Evolutionary conservation across 2,797 vertebrate genomes (phyloP), one percentile per base, ranked within the genome.

Genomic region (Capromys pilorides): DNA sequence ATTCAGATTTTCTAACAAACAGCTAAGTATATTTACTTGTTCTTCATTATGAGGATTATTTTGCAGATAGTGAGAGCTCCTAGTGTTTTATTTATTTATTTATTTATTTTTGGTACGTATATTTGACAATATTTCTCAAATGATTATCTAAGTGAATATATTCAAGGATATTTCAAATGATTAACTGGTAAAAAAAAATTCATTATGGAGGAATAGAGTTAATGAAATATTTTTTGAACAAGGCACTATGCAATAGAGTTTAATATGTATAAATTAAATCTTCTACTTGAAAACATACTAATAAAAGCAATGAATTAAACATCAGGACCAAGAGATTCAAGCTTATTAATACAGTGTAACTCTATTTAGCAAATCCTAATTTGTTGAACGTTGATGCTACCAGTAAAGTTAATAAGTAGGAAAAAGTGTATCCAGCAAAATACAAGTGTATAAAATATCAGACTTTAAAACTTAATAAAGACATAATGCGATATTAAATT

Each of bases 211-310:
- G 96, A 98, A 98, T 97, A 98, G 0, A 54, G 71, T 97, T 98
- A 98, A 98, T 98, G 97, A 98, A 98, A 98, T 49, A 90, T 95
- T 98, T 97, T 97, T 96, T 97, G 96, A 97, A 93, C 64, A 91
- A 92, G 96, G 97, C 96, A 92, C 94, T 5, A 0, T 95, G 97
- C 96, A 88, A 85, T 97, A 96, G 88, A 97, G 86, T 96, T 98
- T 98, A 98, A 98, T 98, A 98, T 0, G 39, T 97, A 97, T 97
- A 98, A 98, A 98, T 98, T 98, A 98, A 98, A 98, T 98, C 64
- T 97, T 97, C 96, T 98, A 78, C 39, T 96, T 97, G 84, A 93
- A 98, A 98, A 97, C 97, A 97, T 64, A 97, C 93, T 97, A 97
- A 97, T 98, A 98, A 98, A 98, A 84, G 2, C 97, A 96, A 96